phyloP scores from a whole-genome alignment of 2,113 vertebrate species.

The Apteryx owenii region DNA sequence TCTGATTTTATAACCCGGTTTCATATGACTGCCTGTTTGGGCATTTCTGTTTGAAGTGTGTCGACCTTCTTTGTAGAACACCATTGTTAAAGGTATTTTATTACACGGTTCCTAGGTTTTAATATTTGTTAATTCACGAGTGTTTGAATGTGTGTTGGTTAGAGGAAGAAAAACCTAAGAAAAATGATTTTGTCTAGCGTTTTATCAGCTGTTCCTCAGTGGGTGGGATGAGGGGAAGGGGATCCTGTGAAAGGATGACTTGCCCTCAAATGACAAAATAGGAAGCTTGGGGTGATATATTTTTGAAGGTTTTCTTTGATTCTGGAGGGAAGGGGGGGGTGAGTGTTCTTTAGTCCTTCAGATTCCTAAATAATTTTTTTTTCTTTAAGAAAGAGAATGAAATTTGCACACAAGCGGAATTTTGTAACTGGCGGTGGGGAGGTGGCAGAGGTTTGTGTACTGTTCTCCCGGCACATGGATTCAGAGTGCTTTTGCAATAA shows the following conservation, averaged over 20 bases:
- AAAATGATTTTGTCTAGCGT: neutral
- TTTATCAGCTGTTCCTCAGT: neutral
- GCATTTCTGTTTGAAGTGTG: neutral
- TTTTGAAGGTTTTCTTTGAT: neutral
- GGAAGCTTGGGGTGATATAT: neutral
- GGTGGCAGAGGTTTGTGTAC: neutral
- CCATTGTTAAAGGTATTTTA: neutral
- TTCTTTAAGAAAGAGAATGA: neutral
- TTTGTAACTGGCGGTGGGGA: neutral
- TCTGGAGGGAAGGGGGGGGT: neutral
- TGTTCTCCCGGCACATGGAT: neutral
- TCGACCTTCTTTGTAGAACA: neutral
- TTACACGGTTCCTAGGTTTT: neutral
- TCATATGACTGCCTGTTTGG: neutral
- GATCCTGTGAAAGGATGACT: too few species aligned
- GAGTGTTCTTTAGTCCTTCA: neutral
- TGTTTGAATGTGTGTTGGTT: neutral
- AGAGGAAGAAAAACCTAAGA: neutral
- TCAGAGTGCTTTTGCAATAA: neutral
- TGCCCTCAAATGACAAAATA: neutral
- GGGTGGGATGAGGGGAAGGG: neutral
- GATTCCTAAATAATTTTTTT: too few species aligned
- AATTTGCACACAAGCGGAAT: neutral
- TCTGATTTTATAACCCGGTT: neutral
- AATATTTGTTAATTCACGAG: neutral